A percentile compares a stretch with the other conserved stretches of the same genome.
These are phyloP conservation scores for Euleptes europaea DNA, from an alignment of 2,113 vertebrate species.

Conservation along the genomic window DNA sequence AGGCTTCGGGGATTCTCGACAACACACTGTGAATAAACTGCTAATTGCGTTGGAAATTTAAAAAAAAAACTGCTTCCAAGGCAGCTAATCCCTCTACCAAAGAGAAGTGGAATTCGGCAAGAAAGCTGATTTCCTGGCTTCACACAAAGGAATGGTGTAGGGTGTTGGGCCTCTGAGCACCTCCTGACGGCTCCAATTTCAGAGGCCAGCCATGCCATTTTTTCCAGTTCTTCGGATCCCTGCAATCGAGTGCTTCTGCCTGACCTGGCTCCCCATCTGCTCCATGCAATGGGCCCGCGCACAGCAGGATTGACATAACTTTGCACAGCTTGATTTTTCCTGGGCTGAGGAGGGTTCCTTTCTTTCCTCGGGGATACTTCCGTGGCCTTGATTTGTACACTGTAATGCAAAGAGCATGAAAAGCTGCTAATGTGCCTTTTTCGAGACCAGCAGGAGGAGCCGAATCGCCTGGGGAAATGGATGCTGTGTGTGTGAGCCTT, in stretches of 20 bases:
- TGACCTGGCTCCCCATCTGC: background rate
- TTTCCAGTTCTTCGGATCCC: background rate
- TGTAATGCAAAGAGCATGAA: background rate
- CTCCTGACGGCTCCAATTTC: background rate
- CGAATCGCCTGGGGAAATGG: background rate
- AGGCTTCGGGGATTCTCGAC: background rate
- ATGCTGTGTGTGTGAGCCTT: too few species aligned
- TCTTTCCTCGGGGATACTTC: background rate
- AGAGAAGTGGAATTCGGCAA: background rate
- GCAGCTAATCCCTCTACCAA: background rate
- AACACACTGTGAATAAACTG: background rate
- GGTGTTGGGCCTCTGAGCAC: background rate
- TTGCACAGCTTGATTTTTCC: background rate
- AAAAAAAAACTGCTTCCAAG: rapidly evolving
- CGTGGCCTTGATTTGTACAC: background rate
- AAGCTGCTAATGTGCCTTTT: conserved; percentile 18
- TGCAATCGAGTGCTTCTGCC: background rate
- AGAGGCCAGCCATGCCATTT: background rate
- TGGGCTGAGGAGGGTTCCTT: background rate
- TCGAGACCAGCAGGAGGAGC: background rate
- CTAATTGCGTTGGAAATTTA: rapidly evolving
- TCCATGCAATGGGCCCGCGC: background rate
- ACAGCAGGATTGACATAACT: background rate
- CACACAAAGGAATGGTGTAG: background rate
- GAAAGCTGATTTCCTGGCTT: background rate